Evolutionary conservation across 2,113 vertebrate species (phyloP).

Genomic region (Alethe diademata): DNA sequence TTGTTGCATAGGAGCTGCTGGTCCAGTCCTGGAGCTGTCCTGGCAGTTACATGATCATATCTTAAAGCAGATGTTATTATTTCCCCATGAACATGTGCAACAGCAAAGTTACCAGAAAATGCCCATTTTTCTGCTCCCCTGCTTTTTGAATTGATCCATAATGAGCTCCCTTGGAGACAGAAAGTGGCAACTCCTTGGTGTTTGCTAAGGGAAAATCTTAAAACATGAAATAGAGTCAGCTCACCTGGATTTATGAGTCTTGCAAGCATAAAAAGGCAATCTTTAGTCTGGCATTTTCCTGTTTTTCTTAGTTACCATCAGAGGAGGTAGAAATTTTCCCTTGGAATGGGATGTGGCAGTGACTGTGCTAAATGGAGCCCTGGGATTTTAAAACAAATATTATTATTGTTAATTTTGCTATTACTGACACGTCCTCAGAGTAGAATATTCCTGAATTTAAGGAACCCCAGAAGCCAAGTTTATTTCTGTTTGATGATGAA

Average conservation of each 20-base stretch:
- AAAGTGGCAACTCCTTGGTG: not conserved
- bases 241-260: not conserved
- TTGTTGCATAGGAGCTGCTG: not conserved
- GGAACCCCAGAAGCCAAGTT: not conserved
- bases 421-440: rapidly evolving
- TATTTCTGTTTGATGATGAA: not conserved
- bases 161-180: not conserved
- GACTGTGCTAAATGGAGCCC: not conserved
- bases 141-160: not conserved
- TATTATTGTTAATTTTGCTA: not conserved
- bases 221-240: not conserved
- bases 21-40: not conserved
- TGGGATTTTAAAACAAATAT: not conserved
- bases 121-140: not conserved
- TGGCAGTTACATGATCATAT: not conserved
- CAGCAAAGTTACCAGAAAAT: not conserved
- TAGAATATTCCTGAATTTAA: not conserved
- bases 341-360: not conserved
- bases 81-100: not conserved
- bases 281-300: not conserved
- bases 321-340: not conserved
- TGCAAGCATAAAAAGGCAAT: not conserved
- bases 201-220: not conserved
- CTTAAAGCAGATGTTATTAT: not conserved
- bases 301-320: not conserved